phyloP scores from a whole-genome alignment of 2,888 invertebrate species.

The Heliconius sara region DNA sequence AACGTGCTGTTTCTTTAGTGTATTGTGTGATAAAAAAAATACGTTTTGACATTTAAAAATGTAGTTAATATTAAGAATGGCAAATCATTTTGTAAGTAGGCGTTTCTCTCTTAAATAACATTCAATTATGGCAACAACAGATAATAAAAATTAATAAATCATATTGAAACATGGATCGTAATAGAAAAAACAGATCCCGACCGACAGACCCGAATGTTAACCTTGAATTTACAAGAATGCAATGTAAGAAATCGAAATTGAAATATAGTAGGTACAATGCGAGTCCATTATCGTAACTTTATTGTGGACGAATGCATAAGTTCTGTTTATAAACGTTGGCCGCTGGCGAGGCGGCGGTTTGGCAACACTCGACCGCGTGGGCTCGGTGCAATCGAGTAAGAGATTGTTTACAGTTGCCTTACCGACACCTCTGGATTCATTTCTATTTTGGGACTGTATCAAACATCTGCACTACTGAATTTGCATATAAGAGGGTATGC shows the following conservation, averaged over 20 bases:
- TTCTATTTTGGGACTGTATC: conserved; percentile 49
- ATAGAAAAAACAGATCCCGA: not conserved
- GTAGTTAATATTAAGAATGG: not conserved
- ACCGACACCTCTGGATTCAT: conserved; percentile 46
- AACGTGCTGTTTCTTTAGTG: not conserved
- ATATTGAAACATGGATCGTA: too few relatives aligned
- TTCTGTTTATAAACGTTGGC: conserved; percentile 43
- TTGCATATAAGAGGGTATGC: conserved; percentile 1
- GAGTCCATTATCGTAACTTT: conserved; percentile 27
- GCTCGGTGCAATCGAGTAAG: conserved; percentile 44
- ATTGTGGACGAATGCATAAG: conserved; percentile 34
- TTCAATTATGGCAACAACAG: too few relatives aligned
- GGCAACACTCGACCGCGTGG: conserved; percentile 46
- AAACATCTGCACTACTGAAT: conserved; percentile 36
- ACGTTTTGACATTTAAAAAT: not conserved
- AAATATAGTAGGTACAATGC: not conserved
- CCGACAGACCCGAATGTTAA: not conserved
- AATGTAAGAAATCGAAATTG: conserved; percentile 9
- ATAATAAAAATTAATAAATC: too few relatives aligned
- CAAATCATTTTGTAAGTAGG: not conserved
- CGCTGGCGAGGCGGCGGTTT: conserved; percentile 45
- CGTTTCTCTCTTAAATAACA: too few relatives aligned
- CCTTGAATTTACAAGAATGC: not conserved
- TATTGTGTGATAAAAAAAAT: conserved; percentile 2
- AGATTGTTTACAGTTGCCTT: conserved; percentile 42